phyloP scores from a whole-genome alignment of 2,797 vertebrate species.

The Crenuchus spilurus region DNA sequence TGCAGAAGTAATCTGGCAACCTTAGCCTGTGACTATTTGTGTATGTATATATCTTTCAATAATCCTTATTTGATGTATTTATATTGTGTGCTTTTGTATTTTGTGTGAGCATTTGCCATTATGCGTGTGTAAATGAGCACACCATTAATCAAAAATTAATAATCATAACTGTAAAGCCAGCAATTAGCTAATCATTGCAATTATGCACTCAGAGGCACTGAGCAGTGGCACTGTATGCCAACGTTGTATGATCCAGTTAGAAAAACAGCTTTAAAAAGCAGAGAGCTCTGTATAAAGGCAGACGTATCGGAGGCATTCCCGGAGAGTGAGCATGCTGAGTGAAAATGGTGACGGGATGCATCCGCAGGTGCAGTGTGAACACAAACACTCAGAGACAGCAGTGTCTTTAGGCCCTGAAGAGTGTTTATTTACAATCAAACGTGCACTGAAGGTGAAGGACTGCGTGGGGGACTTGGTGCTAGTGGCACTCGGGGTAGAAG shows the following conservation, averaged over 20 bases:
- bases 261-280: background rate
- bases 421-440: background rate
- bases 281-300: background rate
- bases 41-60: background rate
- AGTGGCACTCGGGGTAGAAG: background rate
- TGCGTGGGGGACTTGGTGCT: background rate
- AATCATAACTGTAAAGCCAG: background rate
- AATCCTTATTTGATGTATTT: background rate
- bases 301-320: background rate
- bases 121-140: background rate
- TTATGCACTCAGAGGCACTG: background rate
- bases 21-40: background rate
- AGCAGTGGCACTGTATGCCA: background rate
- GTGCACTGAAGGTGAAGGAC: background rate
- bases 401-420: background rate
- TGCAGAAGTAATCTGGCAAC: background rate
- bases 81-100: background rate
- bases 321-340: background rate
- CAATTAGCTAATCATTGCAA: slow-evolving; percentile 29
- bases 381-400: background rate
- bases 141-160: slow-evolving; percentile 24
- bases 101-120: background rate
- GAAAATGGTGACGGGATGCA: background rate
- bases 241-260: background rate
- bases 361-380: background rate